phyloP scores from a whole-genome alignment of 2,797 vertebrate species.

The Falco biarmicus region DNA sequence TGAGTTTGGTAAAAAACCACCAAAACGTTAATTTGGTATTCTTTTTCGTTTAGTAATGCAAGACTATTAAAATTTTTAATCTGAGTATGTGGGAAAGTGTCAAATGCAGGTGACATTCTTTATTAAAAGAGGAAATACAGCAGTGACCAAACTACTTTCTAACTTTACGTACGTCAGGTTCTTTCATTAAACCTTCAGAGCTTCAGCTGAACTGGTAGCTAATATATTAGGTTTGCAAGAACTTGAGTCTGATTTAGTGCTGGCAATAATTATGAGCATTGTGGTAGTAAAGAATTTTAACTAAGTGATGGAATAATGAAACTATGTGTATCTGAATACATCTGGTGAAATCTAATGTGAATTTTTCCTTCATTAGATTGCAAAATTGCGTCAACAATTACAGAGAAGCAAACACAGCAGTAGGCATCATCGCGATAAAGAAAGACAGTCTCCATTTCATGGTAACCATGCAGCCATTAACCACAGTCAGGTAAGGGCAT shows the following conservation, averaged over 20 bases:
- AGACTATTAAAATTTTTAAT: not conserved
- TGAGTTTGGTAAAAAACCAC: not conserved
- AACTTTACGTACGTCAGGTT: not conserved
- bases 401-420: conserved; percentile 99
- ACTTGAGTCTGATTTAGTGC: not conserved
- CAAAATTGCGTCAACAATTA: conserved; percentile 95
- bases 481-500: conserved; percentile 88
- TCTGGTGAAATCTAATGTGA: not conserved
- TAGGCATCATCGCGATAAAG: conserved; percentile 95
- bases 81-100: not conserved
- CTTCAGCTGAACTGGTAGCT: not conserved
- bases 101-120: not conserved
- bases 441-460: conserved; percentile 97
- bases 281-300: not conserved
- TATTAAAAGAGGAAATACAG: not conserved
- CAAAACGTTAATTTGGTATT: not conserved
- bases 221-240: not conserved
- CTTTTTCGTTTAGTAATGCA: not conserved
- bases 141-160: not conserved
- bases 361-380: conserved; percentile 82
- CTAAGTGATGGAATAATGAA: not conserved
- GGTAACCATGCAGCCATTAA: conserved; percentile 96
- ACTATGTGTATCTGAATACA: not conserved
- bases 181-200: not conserved
- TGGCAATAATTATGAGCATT: not conserved